Evolutionary conservation across 2,797 vertebrate species (phyloP).

Genomic region (Gymnothorax reevesii): DNA sequence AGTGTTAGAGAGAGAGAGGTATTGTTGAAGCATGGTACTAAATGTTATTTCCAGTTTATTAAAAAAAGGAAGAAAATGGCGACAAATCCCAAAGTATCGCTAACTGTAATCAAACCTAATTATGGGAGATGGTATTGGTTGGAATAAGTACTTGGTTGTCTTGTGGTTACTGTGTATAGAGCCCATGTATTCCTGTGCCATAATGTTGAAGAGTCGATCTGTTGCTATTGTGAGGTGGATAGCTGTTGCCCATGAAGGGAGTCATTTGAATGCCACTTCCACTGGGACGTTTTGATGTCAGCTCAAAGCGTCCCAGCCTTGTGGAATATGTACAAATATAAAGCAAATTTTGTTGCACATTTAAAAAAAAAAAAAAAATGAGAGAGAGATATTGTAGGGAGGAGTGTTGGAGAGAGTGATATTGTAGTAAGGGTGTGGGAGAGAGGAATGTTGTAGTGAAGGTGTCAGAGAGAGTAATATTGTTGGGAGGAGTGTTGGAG

Average conservation of each 20-base stretch:
- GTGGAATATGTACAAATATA: slow-evolving; percentile 95
- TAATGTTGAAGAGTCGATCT: slow-evolving; percentile 87
- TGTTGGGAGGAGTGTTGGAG: too few relatives aligned
- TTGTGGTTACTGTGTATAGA: slow-evolving; percentile 90
- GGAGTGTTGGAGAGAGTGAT: too few relatives aligned
- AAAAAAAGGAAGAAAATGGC: slow-evolving; percentile 69
- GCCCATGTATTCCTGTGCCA: slow-evolving; percentile 95
- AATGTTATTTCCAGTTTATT: slow-evolving; percentile 69
- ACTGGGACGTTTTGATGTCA: slow-evolving; percentile 88
- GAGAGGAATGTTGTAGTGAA: too few relatives aligned
- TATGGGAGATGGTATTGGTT: slow-evolving; percentile 90
- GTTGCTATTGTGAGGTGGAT: slow-evolving; percentile 94
- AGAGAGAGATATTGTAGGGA: too few relatives aligned
- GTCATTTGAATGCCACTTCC: slow-evolving; percentile 88
- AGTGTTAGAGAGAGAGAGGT: too few relatives aligned
- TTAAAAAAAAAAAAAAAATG: too few relatives aligned
- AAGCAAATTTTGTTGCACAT: slow-evolving; percentile 79
- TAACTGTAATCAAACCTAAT: slow-evolving; percentile 79
- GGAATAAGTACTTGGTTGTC: slow-evolving; percentile 94
- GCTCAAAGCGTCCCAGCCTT: slow-evolving; percentile 87
- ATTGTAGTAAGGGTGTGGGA: too few relatives aligned
- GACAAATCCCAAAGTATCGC: slow-evolving; percentile 54
- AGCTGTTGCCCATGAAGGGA: slow-evolving; percentile 80
- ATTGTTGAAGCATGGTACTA: slow-evolving; percentile 86
- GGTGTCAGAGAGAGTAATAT: too few relatives aligned